Base-by-base conservation (phyloP, 2,888 invertebrate genomes). In the Macroteleia sp. region DNA sequence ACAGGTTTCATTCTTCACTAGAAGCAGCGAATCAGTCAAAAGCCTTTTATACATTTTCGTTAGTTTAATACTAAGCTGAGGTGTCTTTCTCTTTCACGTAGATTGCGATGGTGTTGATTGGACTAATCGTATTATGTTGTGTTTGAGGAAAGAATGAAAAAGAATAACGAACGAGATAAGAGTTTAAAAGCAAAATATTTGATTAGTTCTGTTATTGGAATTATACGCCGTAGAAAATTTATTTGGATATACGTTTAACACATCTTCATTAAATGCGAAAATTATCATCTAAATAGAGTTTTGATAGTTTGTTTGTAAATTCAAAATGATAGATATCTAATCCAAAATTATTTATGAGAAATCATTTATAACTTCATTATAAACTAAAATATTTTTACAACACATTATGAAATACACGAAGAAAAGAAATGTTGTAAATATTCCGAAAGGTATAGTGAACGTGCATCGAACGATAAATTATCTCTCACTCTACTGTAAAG, bases 1-100 rank as follows among this genome's bases (percentile, higher is more conserved):
- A 79, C 79, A 75, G 79, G 79, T 79, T 79, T 67, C 57, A 75
- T 62, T 75, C 69, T 71, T 71, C 66, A 44, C 57, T 66, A 54
- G 62, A 52, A 73, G 71, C 73, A 59, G 10, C 50, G 61, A 74
- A 78, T 74, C 73, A 78, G 69, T 78, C 78, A 74, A 74, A 74
- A 74, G 56, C 17, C 62, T 77, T 73, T 69, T 77, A 77, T 71
- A 77, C 36, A 61, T 44, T 70, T 76, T 77, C 57, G 70, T 64
- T 59, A 32, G 32, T 66, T 57, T 42, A 62, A 57, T 57, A 41
- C 32, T 39, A 48, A 22, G 22, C n/a, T 39, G 28, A 70, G 34
- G 19, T 59, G 41, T 77, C 76, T 48, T 32, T 52, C 25, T 61
- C 39, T 25, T 30, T 59, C 57, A 32, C 41, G 39, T 32, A 39